phyloP scores from a whole-genome alignment of 2,888 invertebrate species.

The Neoitamus cyanurus region DNA sequence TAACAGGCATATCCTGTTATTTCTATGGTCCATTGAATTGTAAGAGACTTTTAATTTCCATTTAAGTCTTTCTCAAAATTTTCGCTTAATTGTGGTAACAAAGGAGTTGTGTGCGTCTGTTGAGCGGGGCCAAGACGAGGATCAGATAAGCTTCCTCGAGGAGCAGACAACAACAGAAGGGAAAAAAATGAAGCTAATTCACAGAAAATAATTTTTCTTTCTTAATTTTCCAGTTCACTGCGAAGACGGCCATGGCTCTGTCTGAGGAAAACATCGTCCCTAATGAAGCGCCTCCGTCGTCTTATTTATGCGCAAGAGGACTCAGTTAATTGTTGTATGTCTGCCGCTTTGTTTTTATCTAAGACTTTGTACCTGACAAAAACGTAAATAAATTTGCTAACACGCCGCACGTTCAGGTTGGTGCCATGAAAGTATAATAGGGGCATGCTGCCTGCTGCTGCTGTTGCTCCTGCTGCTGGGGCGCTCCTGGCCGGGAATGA shows the following conservation, averaged over 20 bases:
- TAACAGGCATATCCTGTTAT: not conserved
- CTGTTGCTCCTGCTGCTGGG: not conserved
- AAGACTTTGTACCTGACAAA: slow-evolving; percentile 19
- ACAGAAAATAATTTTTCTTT: slow-evolving; percentile 12
- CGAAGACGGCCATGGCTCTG: not conserved
- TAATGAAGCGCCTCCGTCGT: slow-evolving; percentile 15
- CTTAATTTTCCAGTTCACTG: not conserved
- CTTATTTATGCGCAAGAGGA: not conserved
- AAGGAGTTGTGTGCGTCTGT: not conserved
- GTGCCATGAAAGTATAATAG: not conserved
- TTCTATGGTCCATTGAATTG: not conserved
- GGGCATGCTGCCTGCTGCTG: not conserved
- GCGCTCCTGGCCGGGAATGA: not conserved
- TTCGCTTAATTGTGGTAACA: not conserved
- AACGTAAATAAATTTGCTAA: slow-evolving; percentile 14
- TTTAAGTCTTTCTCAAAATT: not conserved
- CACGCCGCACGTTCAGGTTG: not conserved
- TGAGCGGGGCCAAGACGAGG: not conserved
- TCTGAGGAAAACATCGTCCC: not conserved
- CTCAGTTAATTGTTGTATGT: slow-evolving; percentile 36
- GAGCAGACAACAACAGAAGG: not conserved
- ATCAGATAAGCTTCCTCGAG: not conserved
- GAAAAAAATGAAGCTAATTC: not conserved
- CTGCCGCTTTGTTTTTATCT: slow-evolving; percentile 13
- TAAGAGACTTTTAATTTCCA: not conserved